Conservation (phyloP, 1,140 invertebrate species). For the Watersipora subatra region DNA sequence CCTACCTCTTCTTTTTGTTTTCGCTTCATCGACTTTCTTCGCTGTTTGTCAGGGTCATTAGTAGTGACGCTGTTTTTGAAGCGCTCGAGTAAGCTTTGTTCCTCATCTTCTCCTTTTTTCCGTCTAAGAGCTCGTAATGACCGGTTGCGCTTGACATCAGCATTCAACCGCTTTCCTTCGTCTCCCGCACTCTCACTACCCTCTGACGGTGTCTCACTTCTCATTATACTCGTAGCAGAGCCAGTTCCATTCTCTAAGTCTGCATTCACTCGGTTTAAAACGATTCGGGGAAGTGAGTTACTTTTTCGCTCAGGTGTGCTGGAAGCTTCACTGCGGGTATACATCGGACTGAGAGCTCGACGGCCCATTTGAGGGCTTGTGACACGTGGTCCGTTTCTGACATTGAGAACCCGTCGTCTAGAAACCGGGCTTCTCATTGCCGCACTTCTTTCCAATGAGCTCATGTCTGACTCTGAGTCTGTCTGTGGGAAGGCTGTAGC, state of each 20-base stretch:
- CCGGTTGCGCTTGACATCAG: not conserved
- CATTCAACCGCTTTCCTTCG: slow-evolving; percentile 14
- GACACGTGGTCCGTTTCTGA: too few relatives aligned
- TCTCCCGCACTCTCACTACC: slow-evolving; percentile 45
- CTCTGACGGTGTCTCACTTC: slow-evolving; percentile 41
- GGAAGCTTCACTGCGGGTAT: not conserved
- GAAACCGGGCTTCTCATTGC: not conserved
- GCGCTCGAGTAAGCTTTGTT: not conserved
- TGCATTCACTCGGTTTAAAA: not conserved
- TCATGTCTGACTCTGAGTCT: slow-evolving; percentile 62
- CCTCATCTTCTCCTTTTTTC: not conserved
- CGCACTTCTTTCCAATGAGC: slow-evolving; percentile 56
- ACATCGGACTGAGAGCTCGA: not conserved
- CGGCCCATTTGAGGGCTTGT: too few relatives aligned
- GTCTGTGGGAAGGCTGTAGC: slow-evolving; percentile 5
- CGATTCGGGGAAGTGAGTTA: not conserved
- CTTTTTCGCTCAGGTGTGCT: not conserved
- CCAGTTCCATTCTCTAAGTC: not conserved
- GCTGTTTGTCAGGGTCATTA: slow-evolving; percentile 10
- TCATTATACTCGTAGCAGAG: slow-evolving; percentile 17
- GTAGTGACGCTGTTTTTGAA: not conserved
- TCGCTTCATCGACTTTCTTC: slow-evolving; percentile 15
- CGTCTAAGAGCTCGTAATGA: not conserved
- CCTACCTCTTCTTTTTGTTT: slow-evolving; percentile 38
- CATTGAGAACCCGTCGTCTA: not conserved